A percentile compares a stretch with the other conserved stretches of the same genome.
These are phyloP conservation scores for Fistularia commersonii DNA, from an alignment of 2,797 vertebrate species.

Conservation along the genomic window DNA sequence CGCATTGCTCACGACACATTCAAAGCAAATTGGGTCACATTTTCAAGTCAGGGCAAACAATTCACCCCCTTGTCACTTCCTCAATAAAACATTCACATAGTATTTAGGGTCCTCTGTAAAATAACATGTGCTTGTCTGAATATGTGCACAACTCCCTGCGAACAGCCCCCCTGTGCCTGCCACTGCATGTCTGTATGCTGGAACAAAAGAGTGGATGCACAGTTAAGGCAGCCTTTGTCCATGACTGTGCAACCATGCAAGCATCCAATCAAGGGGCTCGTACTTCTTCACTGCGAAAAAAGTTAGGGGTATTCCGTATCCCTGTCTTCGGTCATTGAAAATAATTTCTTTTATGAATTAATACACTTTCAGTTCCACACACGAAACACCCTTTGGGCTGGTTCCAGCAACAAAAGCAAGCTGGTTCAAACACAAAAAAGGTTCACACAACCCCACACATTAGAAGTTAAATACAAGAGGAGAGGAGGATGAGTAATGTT, in stretches of 20 bases:
- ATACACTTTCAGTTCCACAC: not conserved
- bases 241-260: slow-evolving; percentile 75
- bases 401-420: slow-evolving; percentile 4
- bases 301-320: not conserved
- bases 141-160: slow-evolving; percentile 27
- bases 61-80: slow-evolving; percentile 42
- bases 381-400: not conserved
- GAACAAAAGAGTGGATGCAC: slow-evolving; percentile 73
- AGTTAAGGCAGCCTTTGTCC: slow-evolving; percentile 77
- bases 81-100: slow-evolving; percentile 36
- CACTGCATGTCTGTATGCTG: slow-evolving; percentile 59
- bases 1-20: slow-evolving; percentile 47
- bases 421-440: slow-evolving; percentile 11
- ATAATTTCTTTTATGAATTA: not conserved
- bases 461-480: slow-evolving; percentile 46
- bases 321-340: not conserved
- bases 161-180: slow-evolving; percentile 21
- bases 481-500: slow-evolving; percentile 61
- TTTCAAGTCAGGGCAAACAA: slow-evolving; percentile 53
- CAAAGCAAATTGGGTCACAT: slow-evolving; percentile 59
- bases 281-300: slow-evolving; percentile 36
- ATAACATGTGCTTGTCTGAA: slow-evolving; percentile 37
- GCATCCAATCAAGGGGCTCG: slow-evolving; percentile 64
- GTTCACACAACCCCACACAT: slow-evolving; percentile 32
- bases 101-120: slow-evolving; percentile 49